These are phyloP conservation scores for Euwallacea similis DNA, from an alignment of 1,140 invertebrate species.

Conservation along the genomic window DNA sequence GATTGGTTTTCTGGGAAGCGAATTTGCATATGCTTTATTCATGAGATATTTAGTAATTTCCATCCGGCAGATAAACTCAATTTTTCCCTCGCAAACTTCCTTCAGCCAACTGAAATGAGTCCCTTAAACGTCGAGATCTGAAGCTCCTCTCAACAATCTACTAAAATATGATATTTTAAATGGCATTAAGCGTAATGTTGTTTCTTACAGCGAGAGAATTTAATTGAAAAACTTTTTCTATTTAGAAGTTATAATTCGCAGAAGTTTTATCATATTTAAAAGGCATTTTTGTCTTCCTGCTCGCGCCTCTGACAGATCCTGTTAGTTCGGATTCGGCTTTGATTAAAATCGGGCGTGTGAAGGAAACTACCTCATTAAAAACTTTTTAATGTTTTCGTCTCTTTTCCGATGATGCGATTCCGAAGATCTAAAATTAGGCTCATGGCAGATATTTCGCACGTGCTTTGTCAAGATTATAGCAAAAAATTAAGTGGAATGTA, in stretches of 20 bases:
- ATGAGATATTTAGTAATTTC: too few species aligned
- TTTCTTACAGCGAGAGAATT: slow-evolving; percentile 23
- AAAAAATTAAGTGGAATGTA: too few species aligned
- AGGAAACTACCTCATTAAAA: slow-evolving; percentile 24
- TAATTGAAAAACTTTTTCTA: slow-evolving; percentile 28
- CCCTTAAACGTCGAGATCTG: too few species aligned
- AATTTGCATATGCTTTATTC: too few species aligned
- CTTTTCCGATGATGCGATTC: too few species aligned
- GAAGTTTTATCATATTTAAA: slow-evolving; percentile 24
- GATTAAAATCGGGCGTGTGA: slow-evolving; percentile 17
- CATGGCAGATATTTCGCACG: too few species aligned
- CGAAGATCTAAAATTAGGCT: too few species aligned
- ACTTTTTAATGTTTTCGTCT: slow-evolving; percentile 4
- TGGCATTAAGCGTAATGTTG: slow-evolving; percentile 23
- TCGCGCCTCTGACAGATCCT: slow-evolving; percentile 14
- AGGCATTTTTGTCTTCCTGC: slow-evolving; percentile 19
- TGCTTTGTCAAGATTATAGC: too few species aligned
- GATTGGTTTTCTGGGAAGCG: too few species aligned
- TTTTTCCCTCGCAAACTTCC: too few species aligned
- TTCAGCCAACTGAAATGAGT: too few species aligned
- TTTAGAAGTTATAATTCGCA: slow-evolving; percentile 20
- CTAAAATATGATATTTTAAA: slow-evolving; percentile 27
- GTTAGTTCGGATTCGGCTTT: slow-evolving; percentile 17
- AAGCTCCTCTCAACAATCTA: slow-evolving; percentile 10
- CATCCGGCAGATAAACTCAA: too few species aligned